These are phyloP conservation scores for Himalopsyche tibetana DNA, from an alignment of 2,888 invertebrate genomes.

Conservation along the genomic window DNA sequence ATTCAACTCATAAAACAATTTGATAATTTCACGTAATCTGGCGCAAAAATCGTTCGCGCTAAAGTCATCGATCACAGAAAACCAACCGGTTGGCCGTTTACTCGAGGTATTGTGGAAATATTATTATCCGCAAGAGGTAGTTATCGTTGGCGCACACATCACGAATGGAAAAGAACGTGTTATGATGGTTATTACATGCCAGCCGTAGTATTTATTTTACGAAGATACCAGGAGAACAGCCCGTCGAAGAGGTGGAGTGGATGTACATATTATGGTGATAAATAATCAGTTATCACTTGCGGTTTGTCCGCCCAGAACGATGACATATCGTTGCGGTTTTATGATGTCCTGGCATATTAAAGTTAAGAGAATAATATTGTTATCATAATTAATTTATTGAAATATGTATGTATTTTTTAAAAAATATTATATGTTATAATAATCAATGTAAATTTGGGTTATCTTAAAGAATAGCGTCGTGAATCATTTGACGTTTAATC, in stretches of 20 bases:
- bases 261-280: conserved; percentile 49
- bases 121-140: conserved; percentile 24
- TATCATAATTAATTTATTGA: too few relatives aligned
- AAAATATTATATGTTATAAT: too few relatives aligned
- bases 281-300: conserved; percentile 58
- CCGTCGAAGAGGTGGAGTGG: conserved; percentile 39
- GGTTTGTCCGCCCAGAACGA: conserved; percentile 50
- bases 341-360: conserved; percentile 34
- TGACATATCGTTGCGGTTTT: not conserved
- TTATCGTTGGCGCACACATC: conserved; percentile 26
- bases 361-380: too few relatives aligned
- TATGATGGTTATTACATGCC: conserved; percentile 51
- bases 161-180: conserved; percentile 47
- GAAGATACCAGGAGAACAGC: conserved; percentile 50
- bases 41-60: not conserved
- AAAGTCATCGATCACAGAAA: conserved; percentile 8
- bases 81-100: not conserved
- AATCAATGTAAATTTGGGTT: too few relatives aligned
- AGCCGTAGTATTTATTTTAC: conserved; percentile 51
- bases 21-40: too few relatives aligned
- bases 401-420: too few relatives aligned
- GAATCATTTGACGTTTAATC: too few relatives aligned
- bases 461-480: too few relatives aligned
- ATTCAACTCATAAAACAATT: too few relatives aligned
- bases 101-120: conserved; percentile 31